Evolutionary conservation across 64 coral and sea anemone genomes (phyloP), one percentile per base, ranked within the genome.

Genomic region (Porites lutea): DNA sequence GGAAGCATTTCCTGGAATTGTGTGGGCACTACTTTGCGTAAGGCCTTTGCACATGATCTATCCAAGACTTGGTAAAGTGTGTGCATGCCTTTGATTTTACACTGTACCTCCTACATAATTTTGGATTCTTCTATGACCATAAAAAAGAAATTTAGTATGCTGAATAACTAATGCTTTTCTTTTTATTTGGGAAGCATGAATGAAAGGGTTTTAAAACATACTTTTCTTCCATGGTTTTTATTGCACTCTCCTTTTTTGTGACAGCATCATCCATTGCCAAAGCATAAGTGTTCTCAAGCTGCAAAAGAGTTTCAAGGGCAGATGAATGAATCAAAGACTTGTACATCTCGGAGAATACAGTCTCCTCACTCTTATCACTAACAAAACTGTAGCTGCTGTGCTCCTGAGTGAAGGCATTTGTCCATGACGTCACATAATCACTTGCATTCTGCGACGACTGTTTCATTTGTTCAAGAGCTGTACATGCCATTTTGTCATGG

Each of bases 271-370:
- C 91, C 44, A 99, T 78, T 47, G 94, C 94, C 70, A 99, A 75
- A 23, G 97, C 97, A 92, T 99, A 99, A 55, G 97, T 96, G 71
- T 92, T 99, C 59, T 99, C 97, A 44, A 99, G 82, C 44, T 99
- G 97, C 21, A 99, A 64, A 8, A 99, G 72, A 65, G 97, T 99
- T 89, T 99, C 97, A 72, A 99, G 85, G 77, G 97, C 94, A 69
- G 97, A 59, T 79, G 97, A 96, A 72, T 99, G 94, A 47, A 96
- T 96, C 23, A 99, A 60, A 16, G 94, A 92, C 59, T 99, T 91
- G 54, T 99, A 99, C 91, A 99, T 99, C 75, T 96, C 94, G 23
- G 97, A 89, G 83, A 96, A 99, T 8, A 92, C 89, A 3, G 83
- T 83, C 22, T 99, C 94, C 52, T 96, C 94, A 61, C 82, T 99